Evolutionary conservation across 2,113 vertebrate genomes (phyloP).

Genomic region (Melanotaenia duboulayi): DNA sequence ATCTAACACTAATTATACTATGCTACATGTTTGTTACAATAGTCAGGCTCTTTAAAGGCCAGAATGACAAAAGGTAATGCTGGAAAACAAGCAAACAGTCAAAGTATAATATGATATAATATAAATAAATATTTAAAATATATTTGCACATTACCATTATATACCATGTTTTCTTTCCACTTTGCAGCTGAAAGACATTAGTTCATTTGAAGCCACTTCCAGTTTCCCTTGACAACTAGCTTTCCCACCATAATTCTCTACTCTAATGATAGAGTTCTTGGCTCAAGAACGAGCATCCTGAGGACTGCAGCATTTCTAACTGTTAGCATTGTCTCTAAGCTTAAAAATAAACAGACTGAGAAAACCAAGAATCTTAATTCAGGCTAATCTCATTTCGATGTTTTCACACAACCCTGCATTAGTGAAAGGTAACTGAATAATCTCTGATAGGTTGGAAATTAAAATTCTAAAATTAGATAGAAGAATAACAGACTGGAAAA

Average conservation of each 20-base stretch:
- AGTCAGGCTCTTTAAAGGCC: not conserved
- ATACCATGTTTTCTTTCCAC: too few species aligned
- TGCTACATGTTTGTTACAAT: too few species aligned
- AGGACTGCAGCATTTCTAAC: not conserved
- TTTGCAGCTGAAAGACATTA: not conserved
- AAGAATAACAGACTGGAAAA: not conserved
- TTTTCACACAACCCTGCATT: not conserved
- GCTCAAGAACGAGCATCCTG: not conserved
- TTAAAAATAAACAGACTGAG: not conserved
- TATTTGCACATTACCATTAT: too few species aligned
- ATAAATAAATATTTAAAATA: too few species aligned
- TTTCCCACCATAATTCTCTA: not conserved
- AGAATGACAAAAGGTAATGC: not conserved
- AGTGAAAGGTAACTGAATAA: not conserved
- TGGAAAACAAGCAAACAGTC: not conserved
- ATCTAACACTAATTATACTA: too few species aligned
- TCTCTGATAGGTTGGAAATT: not conserved
- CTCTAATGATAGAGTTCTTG: not conserved
- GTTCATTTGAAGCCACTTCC: conserved; percentile 1
- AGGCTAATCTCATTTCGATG: not conserved
- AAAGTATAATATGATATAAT: too few species aligned
- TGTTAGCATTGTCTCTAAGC: not conserved
- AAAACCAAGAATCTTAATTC: not conserved
- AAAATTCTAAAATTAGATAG: not conserved
- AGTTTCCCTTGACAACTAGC: not conserved